These are phyloP conservation scores for Meloidogyne floridensis DNA, from an alignment of 1,140 invertebrate genomes.

Conservation along the genomic window DNA sequence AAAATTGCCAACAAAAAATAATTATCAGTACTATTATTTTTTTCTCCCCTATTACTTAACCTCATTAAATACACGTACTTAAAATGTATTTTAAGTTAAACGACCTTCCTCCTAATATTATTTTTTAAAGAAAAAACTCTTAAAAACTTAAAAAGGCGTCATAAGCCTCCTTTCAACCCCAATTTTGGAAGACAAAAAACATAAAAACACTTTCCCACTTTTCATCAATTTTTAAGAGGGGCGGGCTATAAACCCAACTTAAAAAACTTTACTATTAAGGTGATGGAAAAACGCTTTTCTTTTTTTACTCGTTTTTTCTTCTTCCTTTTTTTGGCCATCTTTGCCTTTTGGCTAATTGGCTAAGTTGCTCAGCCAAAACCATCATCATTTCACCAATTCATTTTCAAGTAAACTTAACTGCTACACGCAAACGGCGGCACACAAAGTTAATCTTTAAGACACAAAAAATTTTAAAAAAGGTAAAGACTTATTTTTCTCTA, in stretches of 20 bases:
- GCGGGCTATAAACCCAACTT: neutral
- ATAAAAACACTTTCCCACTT: neutral
- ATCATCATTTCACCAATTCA: constrained; percentile 4
- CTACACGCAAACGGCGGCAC: neutral
- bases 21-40: too few species aligned
- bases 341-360: constrained; percentile 22
- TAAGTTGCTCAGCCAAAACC: constrained; percentile 10
- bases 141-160: neutral
- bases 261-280: constrained; percentile 6
- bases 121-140: too few species aligned
- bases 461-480: neutral
- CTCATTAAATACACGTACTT: too few species aligned
- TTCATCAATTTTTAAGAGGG: neutral
- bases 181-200: neutral
- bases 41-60: too few species aligned
- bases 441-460: neutral
- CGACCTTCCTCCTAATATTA: too few species aligned
- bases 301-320: too few species aligned
- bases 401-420: constrained; percentile 8
- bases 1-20: too few species aligned
- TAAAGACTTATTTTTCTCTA: neutral
- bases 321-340: neutral
- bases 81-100: too few species aligned
- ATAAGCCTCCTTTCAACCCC: constrained; percentile 2
- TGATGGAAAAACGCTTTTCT: neutral